These are phyloP conservation scores for Eumeta japonica DNA, from an alignment of 1,140 invertebrate species.

Conservation along the genomic window DNA sequence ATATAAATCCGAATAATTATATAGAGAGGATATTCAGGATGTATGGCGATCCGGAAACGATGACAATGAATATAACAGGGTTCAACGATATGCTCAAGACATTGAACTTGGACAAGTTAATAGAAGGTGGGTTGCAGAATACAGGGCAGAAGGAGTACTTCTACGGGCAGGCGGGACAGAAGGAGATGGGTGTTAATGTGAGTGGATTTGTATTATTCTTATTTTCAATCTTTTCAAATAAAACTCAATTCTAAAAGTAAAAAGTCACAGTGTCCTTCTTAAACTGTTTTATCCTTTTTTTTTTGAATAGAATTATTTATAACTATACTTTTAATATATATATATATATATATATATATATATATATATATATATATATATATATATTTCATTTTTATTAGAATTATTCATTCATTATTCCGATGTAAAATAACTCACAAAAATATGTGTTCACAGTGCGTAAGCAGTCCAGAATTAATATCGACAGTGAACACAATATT, in stretches of 20 bases:
- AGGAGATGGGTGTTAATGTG: conserved; percentile 54
- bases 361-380: too few species aligned
- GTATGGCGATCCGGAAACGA: conserved; percentile 59
- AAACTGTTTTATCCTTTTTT: too few species aligned
- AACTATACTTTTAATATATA: background rate
- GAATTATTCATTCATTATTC: too few species aligned
- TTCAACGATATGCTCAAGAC: conserved; percentile 66
- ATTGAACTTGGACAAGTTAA: conserved; percentile 60
- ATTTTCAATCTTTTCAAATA: conserved; percentile 16
- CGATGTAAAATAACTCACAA: too few species aligned
- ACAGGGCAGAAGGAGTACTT: conserved; percentile 28
- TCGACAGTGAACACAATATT: conserved; percentile 42
- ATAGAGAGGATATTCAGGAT: conserved; percentile 54
- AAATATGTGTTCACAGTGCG: too few species aligned
- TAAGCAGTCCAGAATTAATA: conserved; percentile 50
- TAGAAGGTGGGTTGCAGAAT: conserved; percentile 30
- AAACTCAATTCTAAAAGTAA: conserved; percentile 16
- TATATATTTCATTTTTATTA: too few species aligned
- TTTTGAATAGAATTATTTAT: too few species aligned
- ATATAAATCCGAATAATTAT: conserved; percentile 40
- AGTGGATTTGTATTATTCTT: conserved; percentile 14
- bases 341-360: too few species aligned
- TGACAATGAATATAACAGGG: conserved; percentile 63
- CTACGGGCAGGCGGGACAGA: conserved; percentile 25
- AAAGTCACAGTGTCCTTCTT: too few species aligned